These are phyloP conservation scores for Macquaria australasica DNA, from an alignment of 2,113 vertebrate species.

Conservation along the genomic window DNA sequence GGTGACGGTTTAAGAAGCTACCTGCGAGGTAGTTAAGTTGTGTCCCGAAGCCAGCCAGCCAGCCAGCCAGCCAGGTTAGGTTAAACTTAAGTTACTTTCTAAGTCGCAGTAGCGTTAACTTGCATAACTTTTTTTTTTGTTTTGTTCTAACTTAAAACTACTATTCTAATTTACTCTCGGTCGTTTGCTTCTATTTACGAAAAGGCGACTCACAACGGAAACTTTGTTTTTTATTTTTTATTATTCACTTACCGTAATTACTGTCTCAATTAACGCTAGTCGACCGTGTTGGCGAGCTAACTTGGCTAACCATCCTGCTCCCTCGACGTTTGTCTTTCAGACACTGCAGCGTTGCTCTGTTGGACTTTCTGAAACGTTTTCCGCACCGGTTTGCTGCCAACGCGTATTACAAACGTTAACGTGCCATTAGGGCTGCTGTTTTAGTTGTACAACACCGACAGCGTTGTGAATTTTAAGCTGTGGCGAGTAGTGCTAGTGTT, in stretches of 20 bases:
- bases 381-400: not conserved
- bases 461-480: not conserved
- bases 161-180: accelerated
- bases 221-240: too few relatives aligned
- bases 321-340: conserved; percentile 10
- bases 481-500: conserved; percentile 38
- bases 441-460: not conserved
- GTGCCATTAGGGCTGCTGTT: accelerated
- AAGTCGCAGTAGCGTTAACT: not conserved
- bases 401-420: not conserved
- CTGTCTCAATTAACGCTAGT: conserved; percentile 4
- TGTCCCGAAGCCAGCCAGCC: not conserved
- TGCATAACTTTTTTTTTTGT: not conserved
- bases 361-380: not conserved
- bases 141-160: not conserved
- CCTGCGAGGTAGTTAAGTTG: accelerated
- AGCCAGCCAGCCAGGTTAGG: not conserved
- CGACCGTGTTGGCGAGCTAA: conserved; percentile 18
- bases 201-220: not conserved
- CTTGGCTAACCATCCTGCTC: not conserved
- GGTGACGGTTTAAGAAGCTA: accelerated
- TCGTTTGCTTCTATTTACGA: too few relatives aligned
- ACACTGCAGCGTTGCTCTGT: not conserved
- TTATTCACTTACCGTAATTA: not conserved
- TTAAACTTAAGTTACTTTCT: not conserved